A percentile compares a stretch with the other conserved stretches of the same genome.
These are phyloP conservation scores for Ctenicera cuprea DNA, from an alignment of 2,888 invertebrate species.

Conservation along the genomic window DNA sequence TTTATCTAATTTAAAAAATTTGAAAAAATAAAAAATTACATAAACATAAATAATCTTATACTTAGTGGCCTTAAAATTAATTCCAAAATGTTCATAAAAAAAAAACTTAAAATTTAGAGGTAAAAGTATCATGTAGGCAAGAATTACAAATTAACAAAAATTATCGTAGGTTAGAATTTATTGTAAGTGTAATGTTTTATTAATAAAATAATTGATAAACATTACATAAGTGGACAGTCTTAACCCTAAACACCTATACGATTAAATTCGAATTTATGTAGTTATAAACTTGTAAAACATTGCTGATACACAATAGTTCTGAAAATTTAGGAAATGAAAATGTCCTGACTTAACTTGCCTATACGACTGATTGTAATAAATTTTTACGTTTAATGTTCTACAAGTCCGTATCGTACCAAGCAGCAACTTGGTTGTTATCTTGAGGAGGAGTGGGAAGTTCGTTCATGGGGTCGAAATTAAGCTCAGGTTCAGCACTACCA, in stretches of 20 bases:
- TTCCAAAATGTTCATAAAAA: no score
- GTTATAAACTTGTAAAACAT: constrained; percentile 44
- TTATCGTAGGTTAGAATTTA: background rate
- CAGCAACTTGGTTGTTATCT: constrained; percentile 93
- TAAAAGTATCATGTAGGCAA: background rate
- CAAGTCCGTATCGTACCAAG: constrained; percentile 98
- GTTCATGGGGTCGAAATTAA: constrained; percentile 86
- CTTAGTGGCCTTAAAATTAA: constrained; percentile 2
- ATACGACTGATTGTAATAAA: background rate
- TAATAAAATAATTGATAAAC: constrained; percentile 6
- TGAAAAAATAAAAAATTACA: constrained; percentile 1
- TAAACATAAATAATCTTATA: background rate
- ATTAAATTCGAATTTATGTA: constrained; percentile 46
- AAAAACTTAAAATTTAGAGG: no score
- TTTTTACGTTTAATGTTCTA: constrained; percentile 70
- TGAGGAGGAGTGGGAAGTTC: constrained; percentile 89
- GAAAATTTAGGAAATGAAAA: constrained; percentile 9
- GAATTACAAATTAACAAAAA: background rate
- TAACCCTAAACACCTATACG: constrained; percentile 50
- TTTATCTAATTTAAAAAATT: constrained; percentile 24
- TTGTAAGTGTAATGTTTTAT: no score
- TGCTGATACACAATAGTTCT: constrained; percentile 12
- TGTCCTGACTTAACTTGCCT: background rate
- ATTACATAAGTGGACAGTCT: constrained; percentile 43
- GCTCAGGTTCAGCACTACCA: constrained; percentile 83